phyloP scores from a whole-genome alignment of 2,888 invertebrate genomes.

The Zhuqinia jingwanae region DNA sequence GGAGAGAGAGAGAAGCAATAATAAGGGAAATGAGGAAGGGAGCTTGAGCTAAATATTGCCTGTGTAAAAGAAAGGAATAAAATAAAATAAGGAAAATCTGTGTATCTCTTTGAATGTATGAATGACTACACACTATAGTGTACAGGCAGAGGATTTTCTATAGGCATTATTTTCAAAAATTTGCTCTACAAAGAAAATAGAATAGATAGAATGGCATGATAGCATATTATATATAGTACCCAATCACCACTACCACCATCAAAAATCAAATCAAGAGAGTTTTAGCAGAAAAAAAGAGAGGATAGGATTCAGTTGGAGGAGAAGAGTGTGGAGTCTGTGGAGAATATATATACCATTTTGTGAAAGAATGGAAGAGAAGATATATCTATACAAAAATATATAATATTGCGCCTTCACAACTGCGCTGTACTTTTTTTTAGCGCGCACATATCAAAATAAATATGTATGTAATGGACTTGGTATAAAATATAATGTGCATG shows the following conservation, averaged over 20 bases:
- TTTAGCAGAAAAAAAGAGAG: conserved; percentile 41
- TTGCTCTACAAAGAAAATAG: neutral
- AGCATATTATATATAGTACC: neutral
- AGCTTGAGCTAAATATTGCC: conserved; percentile 10
- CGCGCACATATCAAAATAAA: neutral
- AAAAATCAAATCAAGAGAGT: conserved; percentile 55
- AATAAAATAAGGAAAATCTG: conserved; percentile 11
- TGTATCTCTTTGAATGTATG: neutral
- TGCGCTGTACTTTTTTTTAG: neutral
- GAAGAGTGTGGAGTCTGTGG: too few relatives aligned
- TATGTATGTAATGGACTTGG: neutral
- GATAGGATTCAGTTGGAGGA: conserved; percentile 34
- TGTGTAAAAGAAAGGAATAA: conserved; percentile 4
- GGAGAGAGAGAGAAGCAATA: conserved; percentile 55
- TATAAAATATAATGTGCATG: neutral
- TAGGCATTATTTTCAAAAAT: too few relatives aligned
- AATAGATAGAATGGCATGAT: neutral
- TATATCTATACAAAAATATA: neutral
- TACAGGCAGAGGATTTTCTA: neutral
- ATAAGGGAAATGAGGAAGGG: conserved; percentile 47
- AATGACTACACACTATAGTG: neutral
- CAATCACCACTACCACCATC: neutral
- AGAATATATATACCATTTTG: conserved; percentile 1
- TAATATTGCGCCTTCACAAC: neutral
- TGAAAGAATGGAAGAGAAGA: neutral